A percentile compares a stretch with the other conserved stretches of the same genome.
These are phyloP conservation scores for Hymenopus coronatus DNA, from an alignment of 2,888 invertebrate genomes.

Conservation along the genomic window DNA sequence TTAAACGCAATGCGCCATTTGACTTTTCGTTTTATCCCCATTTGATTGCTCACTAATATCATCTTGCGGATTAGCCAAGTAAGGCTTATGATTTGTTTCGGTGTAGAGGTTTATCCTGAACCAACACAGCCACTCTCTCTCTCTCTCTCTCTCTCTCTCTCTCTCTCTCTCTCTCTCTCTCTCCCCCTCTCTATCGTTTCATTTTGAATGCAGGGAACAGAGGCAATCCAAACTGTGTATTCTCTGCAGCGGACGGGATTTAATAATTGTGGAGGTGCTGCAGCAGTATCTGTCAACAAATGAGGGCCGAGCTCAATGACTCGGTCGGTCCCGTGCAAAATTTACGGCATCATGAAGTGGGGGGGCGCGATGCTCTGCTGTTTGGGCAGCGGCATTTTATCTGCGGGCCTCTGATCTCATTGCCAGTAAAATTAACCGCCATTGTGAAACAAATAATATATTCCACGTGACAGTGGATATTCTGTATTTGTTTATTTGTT, in stretches of 20 bases:
- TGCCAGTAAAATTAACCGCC: not conserved
- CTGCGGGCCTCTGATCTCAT: not conserved
- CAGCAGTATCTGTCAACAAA: not conserved
- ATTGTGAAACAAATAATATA: not conserved
- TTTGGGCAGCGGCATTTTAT: not conserved
- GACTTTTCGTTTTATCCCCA: too few species aligned
- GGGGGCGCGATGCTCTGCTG: not conserved
- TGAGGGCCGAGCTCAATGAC: not conserved
- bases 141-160: too few species aligned
- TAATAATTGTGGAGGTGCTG: not conserved
- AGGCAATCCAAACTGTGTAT: not conserved
- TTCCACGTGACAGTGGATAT: not conserved
- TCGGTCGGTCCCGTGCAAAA: not conserved
- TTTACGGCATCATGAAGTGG: not conserved
- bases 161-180: too few species aligned
- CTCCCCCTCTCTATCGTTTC: not conserved
- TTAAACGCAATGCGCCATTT: too few species aligned
- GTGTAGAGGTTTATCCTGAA: too few species aligned
- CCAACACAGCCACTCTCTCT: too few species aligned
- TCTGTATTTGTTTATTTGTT: not conserved
- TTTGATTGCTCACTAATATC: too few species aligned
- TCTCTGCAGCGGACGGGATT: not conserved
- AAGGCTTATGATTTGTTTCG: too few species aligned
- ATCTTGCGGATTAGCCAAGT: too few species aligned
- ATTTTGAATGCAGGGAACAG: not conserved